These are phyloP conservation scores for Catagonus wagneri DNA, from an alignment of 2,113 vertebrate genomes.

Conservation along the genomic window DNA sequence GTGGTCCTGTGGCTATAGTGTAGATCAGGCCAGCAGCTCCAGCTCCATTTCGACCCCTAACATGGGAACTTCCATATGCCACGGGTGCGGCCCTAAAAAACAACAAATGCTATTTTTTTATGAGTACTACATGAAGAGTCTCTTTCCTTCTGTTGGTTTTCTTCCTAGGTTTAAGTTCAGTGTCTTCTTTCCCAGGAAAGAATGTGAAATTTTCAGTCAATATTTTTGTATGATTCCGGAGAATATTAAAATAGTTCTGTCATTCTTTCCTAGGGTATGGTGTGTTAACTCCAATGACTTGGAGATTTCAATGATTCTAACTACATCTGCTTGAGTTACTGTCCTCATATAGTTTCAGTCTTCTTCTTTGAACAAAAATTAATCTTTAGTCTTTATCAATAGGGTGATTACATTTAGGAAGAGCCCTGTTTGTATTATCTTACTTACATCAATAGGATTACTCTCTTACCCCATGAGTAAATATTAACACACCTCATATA, in stretches of 20 bases:
- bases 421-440: not conserved
- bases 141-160: not conserved
- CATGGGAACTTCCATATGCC: too few relatives aligned
- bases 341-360: not conserved
- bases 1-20: too few relatives aligned
- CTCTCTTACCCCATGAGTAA: not conserved
- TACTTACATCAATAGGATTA: not conserved
- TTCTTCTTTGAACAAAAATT: not conserved
- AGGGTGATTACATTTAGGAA: not conserved
- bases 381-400: not conserved
- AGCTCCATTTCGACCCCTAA: too few relatives aligned
- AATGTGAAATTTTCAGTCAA: not conserved
- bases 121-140: not conserved
- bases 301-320: not conserved
- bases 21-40: too few relatives aligned
- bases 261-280: not conserved
- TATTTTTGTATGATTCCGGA: not conserved
- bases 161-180: not conserved
- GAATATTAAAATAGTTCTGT: not conserved
- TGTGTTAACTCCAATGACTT: not conserved
- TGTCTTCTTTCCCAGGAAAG: not conserved
- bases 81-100: too few relatives aligned
- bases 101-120: not conserved
- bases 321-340: constrained; percentile 20
- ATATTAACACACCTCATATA: not conserved